Conservation (phyloP, 2,888 invertebrate species). For the Brachyptera risi region DNA sequence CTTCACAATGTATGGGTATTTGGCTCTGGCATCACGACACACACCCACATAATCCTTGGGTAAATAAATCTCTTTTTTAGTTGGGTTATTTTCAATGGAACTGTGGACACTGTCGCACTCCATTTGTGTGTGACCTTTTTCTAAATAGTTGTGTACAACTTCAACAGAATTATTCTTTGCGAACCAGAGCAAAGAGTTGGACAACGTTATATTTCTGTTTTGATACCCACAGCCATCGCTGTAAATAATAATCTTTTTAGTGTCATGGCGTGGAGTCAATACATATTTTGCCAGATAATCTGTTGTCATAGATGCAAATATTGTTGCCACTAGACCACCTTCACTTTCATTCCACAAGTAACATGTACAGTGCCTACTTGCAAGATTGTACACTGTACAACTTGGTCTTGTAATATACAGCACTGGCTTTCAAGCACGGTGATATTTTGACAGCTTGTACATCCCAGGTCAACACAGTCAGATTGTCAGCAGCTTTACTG, state of each 20-base stretch:
- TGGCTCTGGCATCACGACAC: constrained; percentile 24
- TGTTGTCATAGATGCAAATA: constrained; percentile 33
- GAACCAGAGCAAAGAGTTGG: constrained; percentile 32
- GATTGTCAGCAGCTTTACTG: constrained; percentile 28
- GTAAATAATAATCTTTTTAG: no score
- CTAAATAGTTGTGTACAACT: constrained; percentile 34
- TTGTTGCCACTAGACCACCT: constrained; percentile 33
- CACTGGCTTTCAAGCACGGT: constrained; percentile 35
- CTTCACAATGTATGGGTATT: constrained; percentile 30
- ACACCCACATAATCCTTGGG: constrained; percentile 31
- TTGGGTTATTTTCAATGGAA: constrained; percentile 30
- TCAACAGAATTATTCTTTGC: constrained; percentile 21
- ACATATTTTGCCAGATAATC: no score
- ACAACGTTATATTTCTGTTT: constrained; percentile 32
- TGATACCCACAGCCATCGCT: no score
- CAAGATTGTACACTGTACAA: no score
- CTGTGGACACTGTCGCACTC: constrained; percentile 34
- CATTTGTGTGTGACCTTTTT: constrained; percentile 36
- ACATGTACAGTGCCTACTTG: no score
- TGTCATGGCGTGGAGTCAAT: no score
- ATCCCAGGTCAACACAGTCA: constrained; percentile 34
- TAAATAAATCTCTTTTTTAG: constrained; percentile 23
- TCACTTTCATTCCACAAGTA: constrained; percentile 36
- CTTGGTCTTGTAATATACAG: constrained; percentile 37
- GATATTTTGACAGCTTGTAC: constrained; percentile 37